These are phyloP conservation scores for Phyllotis vaccarum DNA, from an alignment of 2,797 vertebrate species.

Conservation along the genomic window DNA sequence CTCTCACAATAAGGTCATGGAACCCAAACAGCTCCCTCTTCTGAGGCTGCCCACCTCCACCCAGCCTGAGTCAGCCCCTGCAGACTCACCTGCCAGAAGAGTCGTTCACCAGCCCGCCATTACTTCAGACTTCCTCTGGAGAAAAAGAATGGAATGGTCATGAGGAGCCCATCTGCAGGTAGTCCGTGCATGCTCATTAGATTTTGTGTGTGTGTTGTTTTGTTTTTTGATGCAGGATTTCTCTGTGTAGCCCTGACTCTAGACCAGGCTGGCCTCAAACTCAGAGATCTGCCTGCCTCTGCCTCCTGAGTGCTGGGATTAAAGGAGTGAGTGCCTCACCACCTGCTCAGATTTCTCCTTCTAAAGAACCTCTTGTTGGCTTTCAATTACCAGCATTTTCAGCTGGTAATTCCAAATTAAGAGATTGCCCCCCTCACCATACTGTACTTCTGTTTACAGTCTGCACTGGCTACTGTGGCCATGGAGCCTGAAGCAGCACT, in stretches of 20 bases:
- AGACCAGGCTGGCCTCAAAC: background rate
- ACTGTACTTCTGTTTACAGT: background rate
- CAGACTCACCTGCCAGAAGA: background rate
- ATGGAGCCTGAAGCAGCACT: background rate
- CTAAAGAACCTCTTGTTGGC: background rate
- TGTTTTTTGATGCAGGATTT: too few species aligned
- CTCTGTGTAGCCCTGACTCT: background rate
- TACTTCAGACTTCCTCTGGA: constrained; percentile 82
- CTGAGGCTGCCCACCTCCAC: background rate
- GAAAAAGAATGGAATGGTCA: constrained; percentile 22
- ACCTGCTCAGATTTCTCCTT: background rate
- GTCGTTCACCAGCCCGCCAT: constrained; percentile 35
- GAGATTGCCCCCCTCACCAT: background rate
- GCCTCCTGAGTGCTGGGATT: background rate
- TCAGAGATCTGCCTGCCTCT: too few species aligned
- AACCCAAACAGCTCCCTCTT: background rate
- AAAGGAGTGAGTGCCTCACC: background rate
- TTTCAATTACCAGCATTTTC: background rate
- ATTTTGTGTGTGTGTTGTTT: background rate
- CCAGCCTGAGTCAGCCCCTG: background rate
- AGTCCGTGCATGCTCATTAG: background rate
- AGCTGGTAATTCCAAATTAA: background rate
- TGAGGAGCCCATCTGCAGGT: background rate
- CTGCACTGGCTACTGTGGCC: background rate
- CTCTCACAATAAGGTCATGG: background rate